Evolutionary conservation across 2,888 invertebrate genomes (phyloP), one percentile per base, ranked within the genome.

Genomic region (Bibio marci): DNA sequence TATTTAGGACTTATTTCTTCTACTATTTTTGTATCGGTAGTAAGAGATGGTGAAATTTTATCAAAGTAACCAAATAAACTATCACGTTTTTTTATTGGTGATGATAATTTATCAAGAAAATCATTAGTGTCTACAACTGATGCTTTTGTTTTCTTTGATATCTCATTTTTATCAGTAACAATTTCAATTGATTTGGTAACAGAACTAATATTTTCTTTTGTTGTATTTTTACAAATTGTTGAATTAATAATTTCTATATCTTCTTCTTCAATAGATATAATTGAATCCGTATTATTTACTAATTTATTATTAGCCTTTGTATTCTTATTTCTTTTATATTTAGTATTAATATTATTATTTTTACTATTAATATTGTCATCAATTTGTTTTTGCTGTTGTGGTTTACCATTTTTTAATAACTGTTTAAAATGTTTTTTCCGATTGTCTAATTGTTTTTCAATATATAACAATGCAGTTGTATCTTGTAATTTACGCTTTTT

Each of bases 51-150:
- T 18, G 17, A 8, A n/a, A 33, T 18, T 55, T 70, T 71, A 43
- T 65, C 61, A 50, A 73, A 73, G 51, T 74, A 75, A 42, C 67
- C 66, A 15, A 73, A 54, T 55, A 75, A 62, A 47, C 69, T 73
- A 51, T 72, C 72, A 25, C 67, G 66, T 48, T 71, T 72, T 49
- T 63, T 70, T 2, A 69, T 55, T 15, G 73, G 71, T 36, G 73
- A 71, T 1, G 67, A 66, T 14, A 73, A 51, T 46, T 71, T 70
- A 3, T 62, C 54, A 3, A 71, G 47, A 49, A 72, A 71, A 30
- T n/a, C n/a, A n/a, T 67, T 67, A 34, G 52, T 50, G 53, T 66
- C 54, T 51, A 64, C 65, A 44, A 22, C 14, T 25, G 7, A 12
- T n/a, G 3, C 19, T 3, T 8, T 26, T 26, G 10, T 26, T 8